Percentiles rank a stretch among this genome's conserved stretches.
Conservation (phyloP, 2,888 invertebrate species). For the Pollenia angustigena region DNA sequence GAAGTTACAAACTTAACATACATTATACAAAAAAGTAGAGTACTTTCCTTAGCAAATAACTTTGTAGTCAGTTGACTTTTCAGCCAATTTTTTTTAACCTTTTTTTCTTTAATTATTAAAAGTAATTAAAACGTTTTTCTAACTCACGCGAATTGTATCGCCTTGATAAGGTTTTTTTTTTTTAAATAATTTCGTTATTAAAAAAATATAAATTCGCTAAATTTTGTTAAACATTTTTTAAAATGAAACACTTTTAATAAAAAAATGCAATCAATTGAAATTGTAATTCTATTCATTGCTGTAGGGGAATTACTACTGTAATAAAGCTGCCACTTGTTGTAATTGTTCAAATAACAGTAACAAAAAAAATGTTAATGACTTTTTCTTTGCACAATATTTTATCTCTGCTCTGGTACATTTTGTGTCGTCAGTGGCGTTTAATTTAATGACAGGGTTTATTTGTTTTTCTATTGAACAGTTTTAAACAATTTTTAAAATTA, state of each 20-base stretch:
- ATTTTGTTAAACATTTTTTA: conserved; percentile 11
- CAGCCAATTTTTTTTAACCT: not conserved
- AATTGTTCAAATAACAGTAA: not conserved
- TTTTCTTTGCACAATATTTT: conserved; percentile 26
- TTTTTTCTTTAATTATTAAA: conserved; percentile 24
- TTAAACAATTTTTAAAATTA: conserved; percentile 27
- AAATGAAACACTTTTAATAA: conserved; percentile 1
- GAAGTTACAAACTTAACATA: too few relatives aligned
- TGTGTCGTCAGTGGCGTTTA: not conserved
- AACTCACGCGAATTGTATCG: conserved; percentile 7
- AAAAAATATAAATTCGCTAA: not conserved
- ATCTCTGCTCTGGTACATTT: conserved; percentile 4
- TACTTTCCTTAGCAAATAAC: not conserved
- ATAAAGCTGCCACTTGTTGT: conserved; percentile 37
- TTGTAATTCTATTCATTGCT: not conserved
- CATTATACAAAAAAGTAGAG: not conserved
- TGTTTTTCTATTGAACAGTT: conserved; percentile 1
- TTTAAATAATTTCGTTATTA: conserved; percentile 1
- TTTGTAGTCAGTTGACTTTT: not conserved
- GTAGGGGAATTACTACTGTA: conserved; percentile 5
- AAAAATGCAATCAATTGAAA: conserved; percentile 21
- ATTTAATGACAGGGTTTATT: not conserved
- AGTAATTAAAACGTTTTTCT: conserved; percentile 17
- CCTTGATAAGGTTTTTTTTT: not conserved
- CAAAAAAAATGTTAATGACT: not conserved